Percentiles rank a stretch among this genome's conserved stretches.
These are phyloP conservation scores for Epizoanthus fatuus DNA, from an alignment of 92 coral and sea anemone genomes.

Conservation along the genomic window DNA sequence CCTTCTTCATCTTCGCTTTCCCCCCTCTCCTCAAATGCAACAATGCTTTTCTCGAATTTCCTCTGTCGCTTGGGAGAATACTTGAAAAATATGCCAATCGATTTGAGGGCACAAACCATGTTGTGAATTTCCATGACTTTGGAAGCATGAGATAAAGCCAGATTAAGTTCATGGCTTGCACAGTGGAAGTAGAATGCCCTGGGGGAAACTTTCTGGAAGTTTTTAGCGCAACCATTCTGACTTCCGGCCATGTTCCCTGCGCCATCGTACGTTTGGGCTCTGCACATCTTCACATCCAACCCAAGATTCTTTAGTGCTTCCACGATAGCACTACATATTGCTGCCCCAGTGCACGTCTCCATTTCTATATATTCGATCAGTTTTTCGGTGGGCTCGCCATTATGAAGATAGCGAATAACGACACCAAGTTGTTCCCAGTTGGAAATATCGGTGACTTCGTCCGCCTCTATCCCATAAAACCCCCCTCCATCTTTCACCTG, in stretches of 20 bases:
- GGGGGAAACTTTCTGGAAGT: slow-evolving; percentile 47
- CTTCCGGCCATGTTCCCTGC: slow-evolving; percentile 50
- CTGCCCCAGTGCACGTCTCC: slow-evolving; percentile 45
- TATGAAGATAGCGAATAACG: slow-evolving; percentile 56
- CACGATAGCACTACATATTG: slow-evolving; percentile 21
- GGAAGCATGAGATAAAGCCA: slow-evolving; percentile 64
- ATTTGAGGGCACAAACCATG: slow-evolving; percentile 71
- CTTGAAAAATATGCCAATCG: slow-evolving; percentile 64
- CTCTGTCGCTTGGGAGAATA: slow-evolving; percentile 72
- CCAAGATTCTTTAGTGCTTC: slow-evolving; percentile 33
- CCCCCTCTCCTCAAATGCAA: background rate
- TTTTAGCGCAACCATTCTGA: slow-evolving; percentile 35
- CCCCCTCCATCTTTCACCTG: slow-evolving; percentile 64
- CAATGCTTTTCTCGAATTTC: slow-evolving; percentile 49
- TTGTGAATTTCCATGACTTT: slow-evolving; percentile 64
- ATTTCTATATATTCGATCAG: slow-evolving; percentile 56
- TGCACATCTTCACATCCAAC: slow-evolving; percentile 65
- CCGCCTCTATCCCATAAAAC: slow-evolving; percentile 67
- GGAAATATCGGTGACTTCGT: slow-evolving; percentile 66
- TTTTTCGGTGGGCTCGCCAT: slow-evolving; percentile 25
- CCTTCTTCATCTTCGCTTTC: too few relatives aligned
- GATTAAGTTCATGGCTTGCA: slow-evolving; percentile 60
- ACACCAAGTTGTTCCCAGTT: slow-evolving; percentile 78
- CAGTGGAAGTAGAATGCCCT: slow-evolving; percentile 52
- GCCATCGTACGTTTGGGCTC: slow-evolving; percentile 70